A percentile compares a stretch with the other conserved stretches of the same genome.
Evolutionary conservation across 2,888 invertebrate species (phyloP).

Genomic region (Papilio demoleus): DNA sequence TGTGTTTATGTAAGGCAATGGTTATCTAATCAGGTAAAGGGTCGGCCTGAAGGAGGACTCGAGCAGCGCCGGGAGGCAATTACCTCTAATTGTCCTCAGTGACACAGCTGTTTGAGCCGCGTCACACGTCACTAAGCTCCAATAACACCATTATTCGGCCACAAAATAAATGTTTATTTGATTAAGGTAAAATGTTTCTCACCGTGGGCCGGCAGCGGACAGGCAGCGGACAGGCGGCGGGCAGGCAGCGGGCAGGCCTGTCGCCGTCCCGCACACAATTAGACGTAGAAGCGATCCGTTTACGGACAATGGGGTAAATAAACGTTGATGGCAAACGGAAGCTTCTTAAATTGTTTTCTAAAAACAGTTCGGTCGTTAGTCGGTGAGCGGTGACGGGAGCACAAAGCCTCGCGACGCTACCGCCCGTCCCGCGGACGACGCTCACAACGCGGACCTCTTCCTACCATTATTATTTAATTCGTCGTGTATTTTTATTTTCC

Average conservation of each 20-base stretch:
- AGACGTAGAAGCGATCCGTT: constrained; percentile 71
- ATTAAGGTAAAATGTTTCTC: constrained; percentile 62
- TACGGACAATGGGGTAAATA: constrained; percentile 73
- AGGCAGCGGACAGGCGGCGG: constrained; percentile 39
- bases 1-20: background rate
- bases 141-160: constrained; percentile 55
- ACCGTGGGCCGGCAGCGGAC: constrained; percentile 40
- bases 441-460: constrained; percentile 22
- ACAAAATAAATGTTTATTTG: constrained; percentile 73
- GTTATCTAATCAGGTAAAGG: background rate
- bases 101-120: constrained; percentile 30
- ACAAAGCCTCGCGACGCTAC: constrained; percentile 47
- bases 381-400: constrained; percentile 49
- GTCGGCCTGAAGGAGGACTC: background rate
- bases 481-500: constrained; percentile 23
- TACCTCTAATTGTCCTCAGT: constrained; percentile 34
- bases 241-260: constrained; percentile 32
- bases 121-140: constrained; percentile 57
- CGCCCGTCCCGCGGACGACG: constrained; percentile 49
- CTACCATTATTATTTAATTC: constrained; percentile 27
- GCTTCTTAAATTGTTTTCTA: constrained; percentile 80
- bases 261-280: constrained; percentile 63
- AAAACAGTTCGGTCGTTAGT: constrained; percentile 76
- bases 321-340: constrained; percentile 73
- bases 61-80: constrained; percentile 27